A percentile compares a stretch with the other conserved stretches of the same genome.
Conservation (phyloP, 2,113 vertebrate species). For the Agapornis roseicollis region DNA sequence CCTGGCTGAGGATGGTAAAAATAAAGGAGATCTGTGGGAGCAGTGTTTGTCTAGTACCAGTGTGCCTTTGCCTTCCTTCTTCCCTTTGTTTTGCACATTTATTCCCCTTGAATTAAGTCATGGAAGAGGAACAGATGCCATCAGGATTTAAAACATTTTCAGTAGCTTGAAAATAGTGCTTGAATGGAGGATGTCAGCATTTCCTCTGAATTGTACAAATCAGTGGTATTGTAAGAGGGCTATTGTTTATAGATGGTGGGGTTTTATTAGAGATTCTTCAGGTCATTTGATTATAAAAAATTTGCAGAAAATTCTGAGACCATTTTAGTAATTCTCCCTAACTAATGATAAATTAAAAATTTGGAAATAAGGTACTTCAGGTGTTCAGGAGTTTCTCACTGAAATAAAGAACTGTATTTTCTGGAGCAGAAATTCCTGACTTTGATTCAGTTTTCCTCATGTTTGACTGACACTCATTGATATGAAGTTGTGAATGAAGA, state of each 20-base stretch:
- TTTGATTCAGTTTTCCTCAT: not conserved
- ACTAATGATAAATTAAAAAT: not conserved
- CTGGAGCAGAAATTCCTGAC: not conserved
- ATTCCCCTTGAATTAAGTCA: slow-evolving; percentile 18
- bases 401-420: not conserved
- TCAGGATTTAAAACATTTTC: slow-evolving; percentile 23
- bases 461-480: not conserved
- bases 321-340: not conserved
- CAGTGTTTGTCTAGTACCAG: not conserved
- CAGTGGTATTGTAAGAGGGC: slow-evolving; percentile 1
- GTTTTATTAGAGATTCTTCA: not conserved
- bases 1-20: not conserved
- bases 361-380: not conserved
- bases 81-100: slow-evolving; percentile 16
- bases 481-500: not conserved
- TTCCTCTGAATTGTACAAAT: slow-evolving; percentile 42
- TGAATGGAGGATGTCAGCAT: slow-evolving; percentile 11
- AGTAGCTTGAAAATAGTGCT: not conserved
- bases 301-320: not conserved
- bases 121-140: not conserved
- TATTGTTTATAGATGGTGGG: not conserved
- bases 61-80: not conserved
- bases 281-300: not conserved
- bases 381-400: not conserved
- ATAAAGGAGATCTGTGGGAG: not conserved